Evolutionary conservation across 1,140 invertebrate genomes (phyloP).

Genomic region (Drosophila kepulauana): DNA sequence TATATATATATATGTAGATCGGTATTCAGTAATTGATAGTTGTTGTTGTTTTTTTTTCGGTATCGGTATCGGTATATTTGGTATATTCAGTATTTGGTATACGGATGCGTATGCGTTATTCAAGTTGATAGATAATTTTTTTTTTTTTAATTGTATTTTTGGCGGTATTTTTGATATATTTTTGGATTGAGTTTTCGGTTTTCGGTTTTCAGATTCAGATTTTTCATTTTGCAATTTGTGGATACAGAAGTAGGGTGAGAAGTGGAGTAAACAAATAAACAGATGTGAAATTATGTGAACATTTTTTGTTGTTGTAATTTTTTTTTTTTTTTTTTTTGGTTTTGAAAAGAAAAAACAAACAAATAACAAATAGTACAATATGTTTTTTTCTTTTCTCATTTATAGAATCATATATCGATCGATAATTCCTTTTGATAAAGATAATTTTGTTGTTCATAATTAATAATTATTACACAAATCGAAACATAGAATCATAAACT

Average conservation of each 20-base stretch:
- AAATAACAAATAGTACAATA: constrained; percentile 50
- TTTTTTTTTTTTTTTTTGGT: constrained; percentile 33
- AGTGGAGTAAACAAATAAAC: constrained; percentile 85
- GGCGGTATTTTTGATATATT: constrained; percentile 46
- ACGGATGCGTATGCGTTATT: constrained; percentile 69
- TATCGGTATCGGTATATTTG: constrained; percentile 58
- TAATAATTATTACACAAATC: constrained; percentile 47
- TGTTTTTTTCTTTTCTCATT: constrained; percentile 3
- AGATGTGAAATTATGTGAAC: constrained; percentile 84
- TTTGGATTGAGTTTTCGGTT: constrained; percentile 39
- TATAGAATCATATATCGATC: constrained; percentile 31
- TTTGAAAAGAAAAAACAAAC: constrained; percentile 42
- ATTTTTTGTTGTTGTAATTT: constrained; percentile 62
- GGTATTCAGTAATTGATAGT: constrained; percentile 32
- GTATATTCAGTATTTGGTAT: constrained; percentile 64
- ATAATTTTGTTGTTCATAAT: constrained; percentile 38
- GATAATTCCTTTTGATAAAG: constrained; percentile 24
- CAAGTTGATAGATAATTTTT: constrained; percentile 51
- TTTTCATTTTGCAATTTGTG: constrained; percentile 76
- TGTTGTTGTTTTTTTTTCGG: background rate
- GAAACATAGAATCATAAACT: constrained; percentile 40
- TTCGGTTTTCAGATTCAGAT: constrained; percentile 54
- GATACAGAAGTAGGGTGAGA: constrained; percentile 83
- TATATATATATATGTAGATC: constrained; percentile 46
- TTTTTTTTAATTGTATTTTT: constrained; percentile 51